Percentiles rank a stretch among this genome's conserved stretches.
Conservation (phyloP, 2,797 vertebrate genomes). For the Dendrocincla fuliginosa region DNA sequence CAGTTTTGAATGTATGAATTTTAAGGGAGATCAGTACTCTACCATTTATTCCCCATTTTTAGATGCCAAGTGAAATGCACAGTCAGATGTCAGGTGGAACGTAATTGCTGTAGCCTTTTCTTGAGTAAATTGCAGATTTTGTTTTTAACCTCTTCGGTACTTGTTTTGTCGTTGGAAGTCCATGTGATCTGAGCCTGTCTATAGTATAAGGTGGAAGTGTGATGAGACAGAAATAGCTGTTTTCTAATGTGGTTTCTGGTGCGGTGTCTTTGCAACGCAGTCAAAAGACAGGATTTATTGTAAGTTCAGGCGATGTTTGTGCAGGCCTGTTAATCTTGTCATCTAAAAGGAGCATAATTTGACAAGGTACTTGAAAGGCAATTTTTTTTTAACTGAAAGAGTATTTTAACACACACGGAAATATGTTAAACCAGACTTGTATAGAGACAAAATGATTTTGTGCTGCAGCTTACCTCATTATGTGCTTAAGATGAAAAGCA, state of each 20-base stretch:
- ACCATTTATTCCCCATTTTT: background rate
- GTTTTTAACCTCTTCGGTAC: background rate
- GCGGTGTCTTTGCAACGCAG: background rate
- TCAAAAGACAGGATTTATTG: background rate
- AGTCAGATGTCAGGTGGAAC: background rate
- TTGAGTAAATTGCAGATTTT: background rate
- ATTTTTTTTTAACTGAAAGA: background rate
- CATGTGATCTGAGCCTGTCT: background rate
- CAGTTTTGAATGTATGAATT: background rate
- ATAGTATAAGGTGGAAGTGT: background rate
- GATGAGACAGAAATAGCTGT: background rate
- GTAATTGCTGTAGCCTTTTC: background rate
- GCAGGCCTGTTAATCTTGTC: background rate
- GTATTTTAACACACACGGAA: background rate
- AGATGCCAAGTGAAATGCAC: background rate
- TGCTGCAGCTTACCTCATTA: background rate
- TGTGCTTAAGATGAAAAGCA: constrained; percentile 7
- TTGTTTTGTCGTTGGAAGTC: background rate
- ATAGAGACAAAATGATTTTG: background rate
- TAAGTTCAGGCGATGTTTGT: background rate
- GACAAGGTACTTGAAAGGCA: background rate
- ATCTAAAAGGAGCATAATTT: background rate
- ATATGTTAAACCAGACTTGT: background rate
- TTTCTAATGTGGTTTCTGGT: background rate
- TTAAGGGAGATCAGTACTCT: background rate